Evolutionary conservation across 2,888 invertebrate genomes (phyloP).

Genomic region (Chrysolina americana): DNA sequence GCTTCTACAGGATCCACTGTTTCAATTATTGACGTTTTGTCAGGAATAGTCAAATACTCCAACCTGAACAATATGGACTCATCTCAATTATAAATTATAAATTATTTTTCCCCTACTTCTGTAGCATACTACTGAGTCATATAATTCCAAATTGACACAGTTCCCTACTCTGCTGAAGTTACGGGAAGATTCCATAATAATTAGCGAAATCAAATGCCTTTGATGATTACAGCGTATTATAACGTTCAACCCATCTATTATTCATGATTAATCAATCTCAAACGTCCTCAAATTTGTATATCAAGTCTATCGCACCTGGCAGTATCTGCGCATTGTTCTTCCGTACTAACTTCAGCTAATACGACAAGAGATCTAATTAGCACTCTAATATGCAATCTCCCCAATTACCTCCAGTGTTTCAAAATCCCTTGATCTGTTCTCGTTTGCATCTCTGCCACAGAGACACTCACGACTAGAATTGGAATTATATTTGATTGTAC

Average conservation of each 20-base stretch:
- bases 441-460: not conserved
- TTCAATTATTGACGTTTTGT: too few species aligned
- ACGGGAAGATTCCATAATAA: not conserved
- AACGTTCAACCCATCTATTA: not conserved
- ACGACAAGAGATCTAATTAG: not conserved
- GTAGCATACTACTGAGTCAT: not conserved
- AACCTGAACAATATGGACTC: too few species aligned
- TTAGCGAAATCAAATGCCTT: not conserved
- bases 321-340: not conserved
- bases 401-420: not conserved
- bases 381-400: not conserved
- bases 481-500: constrained; percentile 1
- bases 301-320: not conserved
- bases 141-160: not conserved
- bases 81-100: too few species aligned
- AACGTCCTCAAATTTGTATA: not conserved
- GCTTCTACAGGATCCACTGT: too few species aligned
- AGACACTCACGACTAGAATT: not conserved
- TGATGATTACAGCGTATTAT: not conserved
- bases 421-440: constrained; percentile 2
- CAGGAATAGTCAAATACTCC: too few species aligned
- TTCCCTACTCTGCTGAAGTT: not conserved
- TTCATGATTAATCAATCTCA: not conserved
- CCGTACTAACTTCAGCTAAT: not conserved
- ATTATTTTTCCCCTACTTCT: too few species aligned